These are phyloP conservation scores for Polymixis flavicincta DNA, from an alignment of 2,888 invertebrate species.

Conservation along the genomic window DNA sequence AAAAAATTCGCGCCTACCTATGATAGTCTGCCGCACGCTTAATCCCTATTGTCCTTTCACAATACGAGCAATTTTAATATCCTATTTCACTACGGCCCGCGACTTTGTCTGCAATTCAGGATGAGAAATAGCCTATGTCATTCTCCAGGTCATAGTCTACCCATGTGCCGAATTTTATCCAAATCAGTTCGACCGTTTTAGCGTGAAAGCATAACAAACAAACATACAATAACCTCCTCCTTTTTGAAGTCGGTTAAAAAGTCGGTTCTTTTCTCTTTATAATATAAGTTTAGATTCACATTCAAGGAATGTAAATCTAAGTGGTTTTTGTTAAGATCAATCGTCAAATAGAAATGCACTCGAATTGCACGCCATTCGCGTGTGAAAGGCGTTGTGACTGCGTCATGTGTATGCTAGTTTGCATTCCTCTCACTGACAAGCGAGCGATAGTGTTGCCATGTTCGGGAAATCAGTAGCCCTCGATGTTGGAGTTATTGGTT, in stretches of 20 bases:
- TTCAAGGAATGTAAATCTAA: not conserved
- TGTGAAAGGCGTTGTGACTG: conserved; percentile 77
- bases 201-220: too few species aligned
- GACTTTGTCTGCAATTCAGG: too few species aligned
- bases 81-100: not conserved
- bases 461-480: conserved; percentile 11
- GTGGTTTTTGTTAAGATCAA: conserved; percentile 31
- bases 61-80: not conserved
- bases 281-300: not conserved
- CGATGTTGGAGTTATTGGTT: not conserved
- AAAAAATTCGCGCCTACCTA: not conserved
- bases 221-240: too few species aligned
- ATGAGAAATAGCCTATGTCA: too few species aligned
- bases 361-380: conserved; percentile 68
- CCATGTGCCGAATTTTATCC: too few species aligned
- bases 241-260: too few species aligned
- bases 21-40: not conserved
- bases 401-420: conserved; percentile 72
- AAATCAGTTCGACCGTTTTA: too few species aligned
- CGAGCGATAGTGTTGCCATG: conserved; percentile 46
- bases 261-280: too few species aligned
- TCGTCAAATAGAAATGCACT: conserved; percentile 68
- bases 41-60: not conserved
- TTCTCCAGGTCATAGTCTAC: too few species aligned
- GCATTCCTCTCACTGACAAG: conserved; percentile 83